These are phyloP conservation scores for Cryptus viduatorius DNA, from an alignment of 2,888 invertebrate species.

Conservation along the genomic window DNA sequence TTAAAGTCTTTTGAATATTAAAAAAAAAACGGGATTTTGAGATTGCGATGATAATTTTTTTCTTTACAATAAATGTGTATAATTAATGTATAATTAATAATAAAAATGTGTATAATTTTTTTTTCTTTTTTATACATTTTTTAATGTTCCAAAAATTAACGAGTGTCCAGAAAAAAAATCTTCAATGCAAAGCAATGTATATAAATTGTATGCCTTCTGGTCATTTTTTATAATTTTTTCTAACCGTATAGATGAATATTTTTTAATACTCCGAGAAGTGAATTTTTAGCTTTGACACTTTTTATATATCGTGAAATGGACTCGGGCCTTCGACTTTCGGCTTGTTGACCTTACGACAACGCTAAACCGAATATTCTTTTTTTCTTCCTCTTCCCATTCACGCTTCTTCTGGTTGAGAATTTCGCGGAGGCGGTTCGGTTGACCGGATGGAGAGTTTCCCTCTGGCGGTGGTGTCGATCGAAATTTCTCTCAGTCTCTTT, in stretches of 20 bases:
- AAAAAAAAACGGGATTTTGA: not conserved
- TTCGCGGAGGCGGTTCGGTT: not conserved
- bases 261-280: no score
- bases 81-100: no score
- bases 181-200: not conserved
- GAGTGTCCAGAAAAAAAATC: no score
- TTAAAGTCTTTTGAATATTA: not conserved
- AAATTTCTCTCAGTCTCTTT: not conserved
- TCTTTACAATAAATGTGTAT: not conserved
- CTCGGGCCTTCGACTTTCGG: not conserved
- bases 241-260: no score
- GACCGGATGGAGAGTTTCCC: not conserved
- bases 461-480: not conserved
- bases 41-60: not conserved
- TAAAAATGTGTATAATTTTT: no score
- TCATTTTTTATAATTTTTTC: no score
- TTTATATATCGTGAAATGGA: not conserved
- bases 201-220: not conserved
- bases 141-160: no score
- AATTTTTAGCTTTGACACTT: not conserved
- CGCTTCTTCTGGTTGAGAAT: not conserved
- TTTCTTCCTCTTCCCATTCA: not conserved
- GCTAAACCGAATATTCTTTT: not conserved
- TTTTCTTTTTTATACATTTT: not conserved
- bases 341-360: conserved; percentile 11